These are phyloP conservation scores for Cygnus atratus DNA, from an alignment of 2,113 vertebrate genomes.

Conservation along the genomic window DNA sequence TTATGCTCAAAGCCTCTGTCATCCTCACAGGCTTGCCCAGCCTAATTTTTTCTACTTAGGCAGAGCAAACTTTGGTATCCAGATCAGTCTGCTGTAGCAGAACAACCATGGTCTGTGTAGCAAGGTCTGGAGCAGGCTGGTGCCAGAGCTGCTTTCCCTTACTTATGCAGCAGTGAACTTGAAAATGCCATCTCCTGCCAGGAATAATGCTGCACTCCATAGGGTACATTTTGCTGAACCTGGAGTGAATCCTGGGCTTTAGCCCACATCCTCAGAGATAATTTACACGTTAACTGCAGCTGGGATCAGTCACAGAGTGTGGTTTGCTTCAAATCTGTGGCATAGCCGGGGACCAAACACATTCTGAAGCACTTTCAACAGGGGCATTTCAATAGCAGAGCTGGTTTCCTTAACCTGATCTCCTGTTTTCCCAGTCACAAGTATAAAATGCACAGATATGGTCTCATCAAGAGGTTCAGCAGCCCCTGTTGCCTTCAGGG, in stretches of 20 bases:
- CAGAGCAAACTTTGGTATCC: background rate
- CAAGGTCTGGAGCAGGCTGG: background rate
- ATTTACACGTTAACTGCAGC: background rate
- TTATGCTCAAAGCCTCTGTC: background rate
- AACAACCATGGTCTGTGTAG: background rate
- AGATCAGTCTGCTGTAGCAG: background rate
- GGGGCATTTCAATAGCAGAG: background rate
- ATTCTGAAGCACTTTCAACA: background rate
- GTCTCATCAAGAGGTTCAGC: background rate
- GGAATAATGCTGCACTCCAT: background rate
- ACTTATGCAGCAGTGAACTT: background rate
- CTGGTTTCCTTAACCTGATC: background rate
- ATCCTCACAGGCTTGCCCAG: background rate
- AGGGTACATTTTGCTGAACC: background rate
- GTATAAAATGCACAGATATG: background rate
- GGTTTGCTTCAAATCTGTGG: background rate
- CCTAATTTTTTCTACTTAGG: background rate
- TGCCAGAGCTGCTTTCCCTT: background rate
- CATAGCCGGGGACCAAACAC: background rate
- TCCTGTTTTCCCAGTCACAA: background rate
- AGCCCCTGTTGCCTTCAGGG: background rate
- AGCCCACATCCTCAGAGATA: background rate
- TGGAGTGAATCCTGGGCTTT: background rate
- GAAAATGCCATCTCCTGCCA: background rate
- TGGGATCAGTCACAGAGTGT: background rate